Evolutionary conservation across 2,888 invertebrate species (phyloP).

Genomic region (Hetaerina titia): DNA sequence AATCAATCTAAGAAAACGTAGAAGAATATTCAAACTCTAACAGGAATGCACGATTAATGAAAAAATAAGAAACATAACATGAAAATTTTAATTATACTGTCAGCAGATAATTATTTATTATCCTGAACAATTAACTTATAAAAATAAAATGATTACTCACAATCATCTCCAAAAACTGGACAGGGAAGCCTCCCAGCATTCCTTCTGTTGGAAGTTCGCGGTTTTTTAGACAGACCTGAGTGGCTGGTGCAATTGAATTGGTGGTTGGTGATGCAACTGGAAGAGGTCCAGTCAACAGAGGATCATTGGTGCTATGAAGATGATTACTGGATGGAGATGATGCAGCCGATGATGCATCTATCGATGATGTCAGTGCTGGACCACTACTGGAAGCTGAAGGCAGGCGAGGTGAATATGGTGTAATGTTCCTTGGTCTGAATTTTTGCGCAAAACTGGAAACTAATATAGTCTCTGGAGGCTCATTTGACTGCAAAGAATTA

Average conservation of each 20-base stretch:
- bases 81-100: too few species aligned
- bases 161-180: slow-evolving; percentile 90
- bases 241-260: slow-evolving; percentile 77
- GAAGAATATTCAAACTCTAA: too few species aligned
- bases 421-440: slow-evolving; percentile 85
- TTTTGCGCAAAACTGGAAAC: slow-evolving; percentile 90
- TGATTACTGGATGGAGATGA: slow-evolving; percentile 73
- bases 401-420: slow-evolving; percentile 72
- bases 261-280: slow-evolving; percentile 75
- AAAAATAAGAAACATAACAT: too few species aligned
- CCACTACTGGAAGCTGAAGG: slow-evolving; percentile 72
- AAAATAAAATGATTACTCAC: slow-evolving; percentile 75
- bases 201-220: slow-evolving; percentile 40
- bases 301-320: slow-evolving; percentile 82
- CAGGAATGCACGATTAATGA: too few species aligned
- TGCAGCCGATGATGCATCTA: slow-evolving; percentile 68
- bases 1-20: too few species aligned
- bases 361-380: slow-evolving; percentile 75
- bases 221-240: slow-evolving; percentile 53
- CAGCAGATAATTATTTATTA: too few species aligned
- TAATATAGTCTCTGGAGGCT: slow-evolving; percentile 93
- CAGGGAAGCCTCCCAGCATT: slow-evolving; percentile 88
- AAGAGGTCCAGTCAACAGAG: slow-evolving; percentile 81
- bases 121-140: background rate
- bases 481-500: slow-evolving; percentile 83